Evolutionary conservation across 2,797 vertebrate genomes (phyloP), one percentile per base, ranked within the genome.

Genomic region (Naso thynnoides): DNA sequence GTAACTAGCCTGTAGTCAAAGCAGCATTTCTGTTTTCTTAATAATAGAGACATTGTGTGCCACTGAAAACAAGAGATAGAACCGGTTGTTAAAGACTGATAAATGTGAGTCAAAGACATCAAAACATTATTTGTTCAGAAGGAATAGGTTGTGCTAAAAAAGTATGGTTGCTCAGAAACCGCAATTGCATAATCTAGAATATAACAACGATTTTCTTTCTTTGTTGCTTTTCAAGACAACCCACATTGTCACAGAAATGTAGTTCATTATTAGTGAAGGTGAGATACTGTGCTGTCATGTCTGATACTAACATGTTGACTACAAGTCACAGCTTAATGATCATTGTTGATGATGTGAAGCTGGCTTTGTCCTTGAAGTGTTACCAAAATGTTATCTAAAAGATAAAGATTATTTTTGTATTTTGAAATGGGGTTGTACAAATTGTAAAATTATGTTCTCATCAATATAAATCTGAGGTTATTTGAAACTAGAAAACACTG

Each of bases 391-490:
- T 95, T 93, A 94, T 93, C 89, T 90, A 89, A 93, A 94, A 93
- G 83, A 93, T 83, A 88, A 91, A 91, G 81, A 92, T 93, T 95
- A 95, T 95, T 95, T 95, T 95, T 95, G 93, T 95, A 95, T 95
- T 93, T 94, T 94, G 85, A 92, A 94, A 92, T 85, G 89, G 86
- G 92, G 89, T 90, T 93, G 91, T 94, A 93, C 81, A 94, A 94
- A 94, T 91, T 93, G 92, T 94, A 93, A 93, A 92, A 90, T 82
- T 86, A 77, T 92, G 87, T 91, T 90, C 72, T 92, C 88, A 90
- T 86, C 76, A 84, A 77, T 90, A 88, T 91, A 85, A 92, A 87
- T 84, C 84, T 83, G 83, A 92, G 87, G 84, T 92, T 91, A 83
- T 89, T 85, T 89, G 82, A 91, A 89, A 83, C 77, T 78, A 80